These are phyloP conservation scores for Anagyrus pseudococci DNA, from an alignment of 2,888 invertebrate species.

Conservation along the genomic window DNA sequence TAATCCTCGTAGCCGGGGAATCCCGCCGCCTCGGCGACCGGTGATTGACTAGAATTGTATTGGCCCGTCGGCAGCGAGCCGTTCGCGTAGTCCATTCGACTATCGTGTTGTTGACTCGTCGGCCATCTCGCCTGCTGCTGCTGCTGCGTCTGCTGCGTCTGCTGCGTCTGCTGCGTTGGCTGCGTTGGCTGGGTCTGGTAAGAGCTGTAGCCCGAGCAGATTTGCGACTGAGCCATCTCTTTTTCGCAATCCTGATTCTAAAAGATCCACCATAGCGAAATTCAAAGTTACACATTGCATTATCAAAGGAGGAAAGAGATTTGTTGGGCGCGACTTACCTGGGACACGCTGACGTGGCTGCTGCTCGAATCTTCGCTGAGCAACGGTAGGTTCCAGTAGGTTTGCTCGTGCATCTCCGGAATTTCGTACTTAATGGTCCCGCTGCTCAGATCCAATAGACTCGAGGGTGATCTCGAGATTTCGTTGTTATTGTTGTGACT, in stretches of 20 bases:
- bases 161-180: too few species aligned
- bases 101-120: background rate
- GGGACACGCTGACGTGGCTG: constrained; percentile 58
- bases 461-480: constrained; percentile 72
- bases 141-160: background rate
- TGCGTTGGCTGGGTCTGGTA: constrained; percentile 14
- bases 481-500: background rate
- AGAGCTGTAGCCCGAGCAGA: constrained; percentile 11
- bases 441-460: constrained; percentile 75
- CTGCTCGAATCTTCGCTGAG: constrained; percentile 60
- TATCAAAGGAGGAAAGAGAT: too few species aligned
- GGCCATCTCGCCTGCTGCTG: constrained; percentile 4
- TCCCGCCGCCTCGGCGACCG: constrained; percentile 41
- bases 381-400: constrained; percentile 58
- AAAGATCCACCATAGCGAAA: constrained; percentile 62
- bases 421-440: constrained; percentile 72
- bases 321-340: too few species aligned
- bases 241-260: constrained; percentile 53
- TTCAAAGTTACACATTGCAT: too few species aligned
- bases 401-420: constrained; percentile 55
- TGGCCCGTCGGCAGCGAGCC: constrained; percentile 28
- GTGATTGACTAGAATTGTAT: constrained; percentile 49
- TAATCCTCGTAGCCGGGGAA: constrained; percentile 46
- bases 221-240: constrained; percentile 41
- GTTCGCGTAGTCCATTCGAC: constrained; percentile 21